A percentile compares a stretch with the other conserved stretches of the same genome.
Evolutionary conservation across 2,113 vertebrate species (phyloP).

Genomic region (Myxocyprinus asiaticus): DNA sequence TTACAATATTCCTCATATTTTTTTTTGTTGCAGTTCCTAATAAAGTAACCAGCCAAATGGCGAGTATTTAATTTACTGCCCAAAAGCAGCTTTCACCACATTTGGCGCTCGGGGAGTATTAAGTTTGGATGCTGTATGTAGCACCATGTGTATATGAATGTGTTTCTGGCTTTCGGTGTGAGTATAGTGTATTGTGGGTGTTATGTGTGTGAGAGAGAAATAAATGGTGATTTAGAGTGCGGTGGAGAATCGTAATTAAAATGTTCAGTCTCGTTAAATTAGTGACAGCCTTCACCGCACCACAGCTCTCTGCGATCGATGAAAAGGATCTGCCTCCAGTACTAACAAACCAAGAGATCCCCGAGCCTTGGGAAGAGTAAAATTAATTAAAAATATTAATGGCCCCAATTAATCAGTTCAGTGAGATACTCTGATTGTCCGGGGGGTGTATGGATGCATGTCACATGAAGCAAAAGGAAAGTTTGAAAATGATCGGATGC

Average conservation of each 20-base stretch:
- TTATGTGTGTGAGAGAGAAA: conserved; percentile 23
- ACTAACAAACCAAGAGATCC: conserved; percentile 64
- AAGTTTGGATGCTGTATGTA: too few relatives aligned
- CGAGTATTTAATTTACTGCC: too few relatives aligned
- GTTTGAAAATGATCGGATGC: conserved; percentile 22
- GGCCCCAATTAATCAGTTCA: conserved; percentile 71
- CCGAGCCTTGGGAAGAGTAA: conserved; percentile 58
- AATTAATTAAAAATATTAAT: conserved; percentile 74
- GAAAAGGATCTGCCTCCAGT: conserved; percentile 65
- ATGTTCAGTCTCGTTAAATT: conserved; percentile 71
- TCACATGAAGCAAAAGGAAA: conserved; percentile 21
- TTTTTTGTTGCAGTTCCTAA: too few relatives aligned
- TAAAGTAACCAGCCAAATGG: too few relatives aligned
- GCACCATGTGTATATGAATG: not conserved
- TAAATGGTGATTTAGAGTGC: conserved; percentile 46
- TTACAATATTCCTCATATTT: too few relatives aligned
- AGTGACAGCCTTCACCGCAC: conserved; percentile 65
- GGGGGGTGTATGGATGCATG: conserved; percentile 38
- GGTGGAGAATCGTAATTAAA: conserved; percentile 72
- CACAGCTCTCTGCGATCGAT: conserved; percentile 62
- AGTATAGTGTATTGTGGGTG: conserved; percentile 16
- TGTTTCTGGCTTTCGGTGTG: conserved; percentile 36
- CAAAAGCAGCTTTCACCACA: too few relatives aligned
- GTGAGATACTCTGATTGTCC: conserved; percentile 59
- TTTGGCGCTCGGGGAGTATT: too few relatives aligned